phyloP scores from a whole-genome alignment of 2,113 vertebrate genomes.

The Podarcis raffonei region DNA sequence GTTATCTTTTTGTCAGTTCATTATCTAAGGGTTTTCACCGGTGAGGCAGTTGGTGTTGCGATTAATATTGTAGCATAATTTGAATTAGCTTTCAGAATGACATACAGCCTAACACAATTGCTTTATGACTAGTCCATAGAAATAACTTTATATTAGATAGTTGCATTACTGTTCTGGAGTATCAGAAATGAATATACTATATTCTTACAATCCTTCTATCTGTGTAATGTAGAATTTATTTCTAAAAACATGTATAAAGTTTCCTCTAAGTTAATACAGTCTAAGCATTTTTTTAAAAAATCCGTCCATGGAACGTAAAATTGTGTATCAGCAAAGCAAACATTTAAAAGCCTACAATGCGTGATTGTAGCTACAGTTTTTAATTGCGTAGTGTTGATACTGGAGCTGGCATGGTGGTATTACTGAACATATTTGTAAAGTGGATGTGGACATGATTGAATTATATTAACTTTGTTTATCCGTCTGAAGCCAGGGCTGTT shows the following conservation, averaged over 20 bases:
- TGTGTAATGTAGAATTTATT: background rate
- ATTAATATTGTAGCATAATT: background rate
- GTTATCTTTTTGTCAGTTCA: background rate
- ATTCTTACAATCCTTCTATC: background rate
- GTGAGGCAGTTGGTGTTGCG: too few relatives aligned
- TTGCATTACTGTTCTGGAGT: background rate
- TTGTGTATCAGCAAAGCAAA: rapidly evolving
- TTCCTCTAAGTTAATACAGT: background rate
- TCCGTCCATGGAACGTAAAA: background rate
- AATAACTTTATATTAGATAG: background rate
- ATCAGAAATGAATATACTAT: background rate
- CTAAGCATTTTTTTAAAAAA: background rate
- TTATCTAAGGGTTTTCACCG: background rate
- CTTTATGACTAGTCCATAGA: background rate
- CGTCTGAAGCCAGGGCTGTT: too few relatives aligned
- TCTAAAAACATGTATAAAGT: background rate
- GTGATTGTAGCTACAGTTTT: background rate
- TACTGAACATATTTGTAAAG: constrained; percentile 8
- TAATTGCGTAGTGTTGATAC: background rate
- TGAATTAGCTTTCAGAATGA: background rate
- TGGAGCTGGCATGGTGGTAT: background rate
- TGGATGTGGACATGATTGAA: background rate
- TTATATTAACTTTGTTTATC: too few relatives aligned
- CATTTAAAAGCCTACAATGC: background rate
- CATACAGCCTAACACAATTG: background rate